Conservation (phyloP, 1,140 invertebrate genomes). For the Cyphomyrmex costatus region DNA sequence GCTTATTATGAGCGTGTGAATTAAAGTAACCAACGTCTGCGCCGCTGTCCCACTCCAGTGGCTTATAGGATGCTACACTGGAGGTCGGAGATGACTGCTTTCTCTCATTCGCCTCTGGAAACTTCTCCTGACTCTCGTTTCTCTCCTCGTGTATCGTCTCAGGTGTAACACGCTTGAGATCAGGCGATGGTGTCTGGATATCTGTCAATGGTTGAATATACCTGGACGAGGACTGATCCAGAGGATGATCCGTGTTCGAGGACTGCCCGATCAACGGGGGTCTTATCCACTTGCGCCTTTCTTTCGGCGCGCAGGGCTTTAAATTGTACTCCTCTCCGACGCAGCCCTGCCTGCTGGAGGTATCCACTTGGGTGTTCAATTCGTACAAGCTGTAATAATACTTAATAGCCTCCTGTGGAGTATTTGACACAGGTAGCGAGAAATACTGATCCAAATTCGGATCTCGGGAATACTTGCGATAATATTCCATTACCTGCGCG, state of each 20-base stretch:
- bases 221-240: constrained; percentile 65
- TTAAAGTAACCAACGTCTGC: constrained; percentile 92
- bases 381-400: constrained; percentile 80
- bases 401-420: constrained; percentile 71
- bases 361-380: constrained; percentile 71
- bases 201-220: constrained; percentile 74
- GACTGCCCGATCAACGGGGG: constrained; percentile 83
- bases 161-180: constrained; percentile 64
- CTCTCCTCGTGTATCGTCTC: constrained; percentile 76
- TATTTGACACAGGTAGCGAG: constrained; percentile 77
- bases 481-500: constrained; percentile 83
- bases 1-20: constrained; percentile 81
- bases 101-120: constrained; percentile 70
- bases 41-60: constrained; percentile 92
- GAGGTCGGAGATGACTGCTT: constrained; percentile 88
- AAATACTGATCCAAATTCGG: constrained; percentile 83
- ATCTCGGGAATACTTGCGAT: constrained; percentile 81
- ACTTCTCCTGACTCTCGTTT: constrained; percentile 72
- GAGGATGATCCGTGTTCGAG: constrained; percentile 55
- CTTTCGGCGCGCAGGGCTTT: constrained; percentile 77
- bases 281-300: constrained; percentile 82
- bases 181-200: constrained; percentile 69
- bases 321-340: constrained; percentile 75
- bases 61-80: constrained; percentile 89
- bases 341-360: constrained; percentile 65